Evolutionary conservation across 2,113 vertebrate genomes (phyloP), one percentile per base, ranked within the genome.

Genomic region (Columbina picui): DNA sequence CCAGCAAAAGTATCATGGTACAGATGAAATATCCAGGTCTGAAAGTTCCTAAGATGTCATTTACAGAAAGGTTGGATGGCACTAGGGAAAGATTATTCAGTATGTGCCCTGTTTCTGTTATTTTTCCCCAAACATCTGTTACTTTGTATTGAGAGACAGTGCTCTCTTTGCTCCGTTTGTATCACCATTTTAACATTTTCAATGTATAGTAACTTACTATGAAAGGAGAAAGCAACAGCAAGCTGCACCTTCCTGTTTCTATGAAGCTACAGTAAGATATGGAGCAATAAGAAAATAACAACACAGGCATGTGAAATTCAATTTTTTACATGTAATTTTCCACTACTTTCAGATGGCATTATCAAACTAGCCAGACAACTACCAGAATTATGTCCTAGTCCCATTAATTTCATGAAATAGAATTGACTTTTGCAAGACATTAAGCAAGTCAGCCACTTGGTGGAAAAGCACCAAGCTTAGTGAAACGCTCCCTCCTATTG

Each of bases 61-160:
- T 94, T 73, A 85, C 63, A 80, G 78, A 92, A 90, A 90, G 67
- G 53, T 18, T 80, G 70, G n/a, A 79, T 61, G 67, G 57, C 57
- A 91, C 49, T 34, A 76, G 49, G 49, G 56, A 60, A 96, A 91
- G n/a, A 79, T 82, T 82, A 91, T 39, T 78, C 82, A 73, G 67
- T 79, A 57, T 82, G 79, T 87, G 14, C 14, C 67, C 74, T 14
- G 32, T 61, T 94, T 79, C n/a, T 85, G 83, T 76, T 91, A 19
- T 64, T 95, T 94, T 91, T 56, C 82, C 81, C 49, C 19, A 76
- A 78, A 82, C 59, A 78, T 60, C 87, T 91, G 43, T 85, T 88
- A 83, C 43, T 32, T 50, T 27, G 64, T 94, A 80, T 73, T 76
- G 53, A 78, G 43, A 95, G 34, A 83, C n/a, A 32, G 30, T 22